Base-by-base conservation (phyloP, 92 coral and sea anemone species). In the Porites lobata region DNA sequence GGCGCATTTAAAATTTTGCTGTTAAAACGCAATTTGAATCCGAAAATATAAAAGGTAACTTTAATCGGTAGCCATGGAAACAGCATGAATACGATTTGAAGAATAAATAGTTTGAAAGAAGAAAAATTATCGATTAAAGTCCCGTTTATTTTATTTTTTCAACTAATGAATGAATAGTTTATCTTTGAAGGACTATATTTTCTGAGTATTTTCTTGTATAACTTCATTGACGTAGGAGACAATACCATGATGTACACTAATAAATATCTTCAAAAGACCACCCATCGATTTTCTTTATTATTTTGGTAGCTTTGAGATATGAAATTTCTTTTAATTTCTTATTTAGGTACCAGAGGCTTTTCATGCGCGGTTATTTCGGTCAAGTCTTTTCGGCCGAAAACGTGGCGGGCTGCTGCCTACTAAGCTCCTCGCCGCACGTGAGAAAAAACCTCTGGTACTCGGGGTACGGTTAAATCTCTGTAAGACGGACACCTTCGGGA, bases 11-110 rank as follows among this genome's bases (percentile, higher is more conserved):
- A 77, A 77, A 24, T 56, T 56, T 56, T 56, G 2, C 61, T 57
- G 65, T 24, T 56, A 24, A 19, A 58, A 76, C 52, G 0, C 43
- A 53, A 53, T 75, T 75, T 63, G 32, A 32, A 18, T 78, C 64
- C 50, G 11, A 62, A 78, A 62, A 78, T 38, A 77, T 20, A 19
- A 50, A 38, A 79, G 61, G 12, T 50, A 65, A 79, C n/a, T 20
- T 10, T 13, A 56, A 19, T 18, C 3, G 3, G 38, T 63, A 63
- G 71, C 8, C 83, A 1, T 43, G 59, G 72, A 43, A 79, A 79
- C 43, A 14, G 15, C 1, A 21, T 51, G 38, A 78, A 63, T 43
- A 32, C 65, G 11, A 78, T 18, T 1, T 24, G 17, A 74, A 24
- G 43, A 13, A 50, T 15, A 77, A 38, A 38, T 18, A 38, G 24